These are phyloP conservation scores for Brassicogethes aeneus DNA, from an alignment of 2,888 invertebrate species.

Conservation along the genomic window DNA sequence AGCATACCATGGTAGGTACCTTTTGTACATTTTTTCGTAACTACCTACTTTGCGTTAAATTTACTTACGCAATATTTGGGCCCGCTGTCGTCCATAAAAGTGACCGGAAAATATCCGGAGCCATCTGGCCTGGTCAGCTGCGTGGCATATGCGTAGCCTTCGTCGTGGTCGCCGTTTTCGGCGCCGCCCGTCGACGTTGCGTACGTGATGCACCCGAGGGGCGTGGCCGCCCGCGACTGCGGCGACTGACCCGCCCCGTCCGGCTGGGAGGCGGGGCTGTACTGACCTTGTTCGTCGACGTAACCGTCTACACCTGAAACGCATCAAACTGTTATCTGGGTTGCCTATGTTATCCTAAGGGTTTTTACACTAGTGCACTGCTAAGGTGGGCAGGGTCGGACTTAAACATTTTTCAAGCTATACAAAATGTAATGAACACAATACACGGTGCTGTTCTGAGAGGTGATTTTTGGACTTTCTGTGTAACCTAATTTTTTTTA, in stretches of 20 bases:
- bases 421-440: no score
- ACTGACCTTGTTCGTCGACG: conserved; percentile 23
- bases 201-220: conserved; percentile 31
- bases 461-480: no score
- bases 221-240: conserved; percentile 35
- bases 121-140: conserved; percentile 29
- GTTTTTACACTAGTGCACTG: no score
- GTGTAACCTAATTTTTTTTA: no score
- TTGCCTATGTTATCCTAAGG: no score
- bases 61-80: not conserved
- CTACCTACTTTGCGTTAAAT: no score
- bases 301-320: conserved; percentile 21
- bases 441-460: no score
- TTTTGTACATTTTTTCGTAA: no score
- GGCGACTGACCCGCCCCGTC: conserved; percentile 37
- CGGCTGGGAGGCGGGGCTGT: conserved; percentile 37
- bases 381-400: no score
- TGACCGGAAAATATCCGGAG: not conserved
- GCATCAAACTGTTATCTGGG: conserved; percentile 4
- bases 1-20: no score
- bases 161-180: conserved; percentile 29
- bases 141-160: no score
- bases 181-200: conserved; percentile 20
- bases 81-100: not conserved
- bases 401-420: no score